These are phyloP conservation scores for Neoaliturus tenellus DNA, from an alignment of 2,888 invertebrate genomes.

Conservation along the genomic window DNA sequence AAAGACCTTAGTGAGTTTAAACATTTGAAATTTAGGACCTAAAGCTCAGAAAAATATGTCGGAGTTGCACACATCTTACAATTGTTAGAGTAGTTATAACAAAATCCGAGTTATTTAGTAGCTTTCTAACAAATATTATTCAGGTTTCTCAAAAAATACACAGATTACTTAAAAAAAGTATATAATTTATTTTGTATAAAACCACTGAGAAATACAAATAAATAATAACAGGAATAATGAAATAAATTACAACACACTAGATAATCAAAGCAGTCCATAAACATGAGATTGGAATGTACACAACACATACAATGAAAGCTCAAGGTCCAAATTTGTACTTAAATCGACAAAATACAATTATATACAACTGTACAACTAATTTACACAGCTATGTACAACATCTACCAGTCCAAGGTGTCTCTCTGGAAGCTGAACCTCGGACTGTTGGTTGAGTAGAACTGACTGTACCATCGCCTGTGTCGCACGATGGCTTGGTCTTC, in stretches of 20 bases:
- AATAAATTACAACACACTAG: constrained; percentile 7
- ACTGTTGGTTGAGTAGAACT: constrained; percentile 89
- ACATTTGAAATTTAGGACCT: too few species aligned
- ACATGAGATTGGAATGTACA: background rate
- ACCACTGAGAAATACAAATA: constrained; percentile 17
- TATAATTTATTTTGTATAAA: constrained; percentile 34
- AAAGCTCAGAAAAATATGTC: too few species aligned
- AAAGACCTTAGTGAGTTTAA: too few species aligned
- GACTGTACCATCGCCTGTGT: constrained; percentile 88
- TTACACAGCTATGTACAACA: background rate
- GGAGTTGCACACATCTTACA: too few species aligned
- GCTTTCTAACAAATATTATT: too few species aligned
- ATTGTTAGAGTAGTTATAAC: too few species aligned
- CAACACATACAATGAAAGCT: constrained; percentile 18
- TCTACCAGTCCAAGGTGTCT: constrained; percentile 68
- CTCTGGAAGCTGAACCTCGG: constrained; percentile 69
- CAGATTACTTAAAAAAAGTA: background rate
- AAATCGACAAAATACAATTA: background rate
- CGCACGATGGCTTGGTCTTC: constrained; percentile 84
- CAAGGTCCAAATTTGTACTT: constrained; percentile 26
- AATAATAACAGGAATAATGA: constrained; percentile 9
- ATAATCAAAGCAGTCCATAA: constrained; percentile 40
- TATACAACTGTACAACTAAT: background rate
- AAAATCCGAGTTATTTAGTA: too few species aligned
- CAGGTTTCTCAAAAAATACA: too few species aligned